Conservation (phyloP, 2,797 vertebrate species). For the Acipenser ruthenus region DNA sequence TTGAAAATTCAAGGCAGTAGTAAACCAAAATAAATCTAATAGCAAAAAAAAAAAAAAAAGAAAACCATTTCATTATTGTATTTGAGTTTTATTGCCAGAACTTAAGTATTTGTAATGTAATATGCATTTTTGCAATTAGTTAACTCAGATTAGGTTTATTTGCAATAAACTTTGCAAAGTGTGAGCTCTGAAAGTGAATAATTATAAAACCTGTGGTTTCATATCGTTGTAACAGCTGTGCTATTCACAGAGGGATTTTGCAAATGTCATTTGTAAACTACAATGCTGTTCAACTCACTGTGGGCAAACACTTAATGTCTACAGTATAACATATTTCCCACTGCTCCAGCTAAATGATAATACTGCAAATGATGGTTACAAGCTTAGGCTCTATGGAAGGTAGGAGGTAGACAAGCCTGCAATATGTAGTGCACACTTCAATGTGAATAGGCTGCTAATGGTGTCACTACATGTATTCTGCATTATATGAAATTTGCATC, state of each 20-base stretch:
- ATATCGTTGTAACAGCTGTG: slow-evolving; percentile 25
- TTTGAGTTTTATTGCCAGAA: neutral
- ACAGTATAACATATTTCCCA: slow-evolving; percentile 29
- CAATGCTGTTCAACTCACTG: slow-evolving; percentile 33
- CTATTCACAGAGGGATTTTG: slow-evolving; percentile 15
- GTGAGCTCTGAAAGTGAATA: slow-evolving; percentile 2
- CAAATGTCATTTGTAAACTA: slow-evolving; percentile 22
- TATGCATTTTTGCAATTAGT: neutral
- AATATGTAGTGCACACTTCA: no score
- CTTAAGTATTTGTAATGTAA: neutral
- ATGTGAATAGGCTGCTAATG: no score
- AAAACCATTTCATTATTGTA: neutral
- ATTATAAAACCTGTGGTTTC: no score
- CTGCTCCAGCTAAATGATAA: slow-evolving; percentile 34
- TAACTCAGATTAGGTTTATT: slow-evolving; percentile 15
- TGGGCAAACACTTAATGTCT: slow-evolving; percentile 28
- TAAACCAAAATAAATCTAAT: no score
- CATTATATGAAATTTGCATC: no score
- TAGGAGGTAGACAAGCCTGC: no score
- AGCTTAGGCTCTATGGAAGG: no score
- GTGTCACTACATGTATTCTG: no score
- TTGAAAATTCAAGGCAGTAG: no score
- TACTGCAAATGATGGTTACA: slow-evolving; percentile 27
- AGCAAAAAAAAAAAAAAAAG: no score
- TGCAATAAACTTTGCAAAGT: slow-evolving; percentile 19